Conservation (phyloP, 2,113 vertebrate species). For the Xerus inauris region DNA sequence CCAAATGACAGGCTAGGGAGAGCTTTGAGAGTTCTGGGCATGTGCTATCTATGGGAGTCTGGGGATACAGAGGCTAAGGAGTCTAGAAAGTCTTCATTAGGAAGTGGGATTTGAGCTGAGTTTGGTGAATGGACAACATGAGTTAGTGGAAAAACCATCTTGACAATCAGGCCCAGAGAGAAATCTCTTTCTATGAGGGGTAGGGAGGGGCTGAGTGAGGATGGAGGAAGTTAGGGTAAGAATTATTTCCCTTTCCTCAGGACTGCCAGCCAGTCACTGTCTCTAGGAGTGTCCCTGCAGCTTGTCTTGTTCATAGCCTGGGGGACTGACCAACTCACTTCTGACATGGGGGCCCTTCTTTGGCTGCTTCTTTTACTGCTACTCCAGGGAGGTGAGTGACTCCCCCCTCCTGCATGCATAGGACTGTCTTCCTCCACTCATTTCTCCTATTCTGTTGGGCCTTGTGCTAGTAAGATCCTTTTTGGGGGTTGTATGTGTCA, state of each 20-base stretch:
- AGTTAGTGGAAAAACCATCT: neutral
- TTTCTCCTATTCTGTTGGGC: neutral
- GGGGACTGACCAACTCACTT: neutral
- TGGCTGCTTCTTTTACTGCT: slow-evolving; percentile 38
- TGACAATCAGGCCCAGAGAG: neutral
- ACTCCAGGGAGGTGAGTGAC: slow-evolving; percentile 40
- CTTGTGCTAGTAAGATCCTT: neutral
- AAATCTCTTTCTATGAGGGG: neutral
- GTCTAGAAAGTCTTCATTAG: neutral
- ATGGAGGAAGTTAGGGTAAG: slow-evolving; percentile 26
- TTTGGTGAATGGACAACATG: neutral
- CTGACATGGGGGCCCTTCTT: neutral
- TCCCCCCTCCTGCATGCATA: too few relatives aligned
- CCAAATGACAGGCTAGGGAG: neutral
- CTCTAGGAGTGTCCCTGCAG: neutral
- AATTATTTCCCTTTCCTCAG: neutral
- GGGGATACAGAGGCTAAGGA: neutral
- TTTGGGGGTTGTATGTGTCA: neutral
- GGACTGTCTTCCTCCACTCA: neutral
- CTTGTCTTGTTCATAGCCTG: neutral
- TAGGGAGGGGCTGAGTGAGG: slow-evolving; percentile 37
- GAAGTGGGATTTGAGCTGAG: neutral
- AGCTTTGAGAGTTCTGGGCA: neutral
- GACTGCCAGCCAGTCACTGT: neutral
- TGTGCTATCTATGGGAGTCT: neutral